Percentiles rank a stretch among this genome's conserved stretches.
Conservation (phyloP, 2,888 invertebrate species). For the Hirtodrosophila duncani region DNA sequence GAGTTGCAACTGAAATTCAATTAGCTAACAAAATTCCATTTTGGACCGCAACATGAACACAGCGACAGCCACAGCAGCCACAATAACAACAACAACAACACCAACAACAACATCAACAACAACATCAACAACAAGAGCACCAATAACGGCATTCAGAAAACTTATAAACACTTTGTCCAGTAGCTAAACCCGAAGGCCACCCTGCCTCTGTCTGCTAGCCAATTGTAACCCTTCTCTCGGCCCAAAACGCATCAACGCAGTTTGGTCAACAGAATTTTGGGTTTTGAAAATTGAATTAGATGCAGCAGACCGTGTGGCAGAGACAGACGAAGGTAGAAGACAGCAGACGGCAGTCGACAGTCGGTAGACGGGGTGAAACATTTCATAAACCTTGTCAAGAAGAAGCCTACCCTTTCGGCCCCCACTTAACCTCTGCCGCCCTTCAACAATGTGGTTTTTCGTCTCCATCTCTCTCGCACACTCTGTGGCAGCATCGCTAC, state of each 20-base stretch:
- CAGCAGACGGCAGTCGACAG: constrained; percentile 2
- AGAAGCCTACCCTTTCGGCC: constrained; percentile 16
- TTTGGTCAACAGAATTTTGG: constrained; percentile 70
- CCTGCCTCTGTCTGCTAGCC: constrained; percentile 1
- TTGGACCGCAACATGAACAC: constrained; percentile 54
- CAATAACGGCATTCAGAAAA: constrained; percentile 48
- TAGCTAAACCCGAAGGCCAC: background rate
- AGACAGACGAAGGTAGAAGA: constrained; percentile 5
- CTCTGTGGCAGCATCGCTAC: constrained; percentile 16
- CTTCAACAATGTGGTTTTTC: too few species aligned
- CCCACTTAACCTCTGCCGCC: constrained; percentile 8
- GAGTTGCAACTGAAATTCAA: constrained; percentile 73
- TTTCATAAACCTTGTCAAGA: constrained; percentile 50
- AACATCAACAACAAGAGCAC: constrained; percentile 30
- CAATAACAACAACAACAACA: constrained; percentile 15
- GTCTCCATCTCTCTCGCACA: constrained; percentile 1
- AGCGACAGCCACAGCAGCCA: constrained; percentile 10
- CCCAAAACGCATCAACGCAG: constrained; percentile 52
- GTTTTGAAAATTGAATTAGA: constrained; percentile 73
- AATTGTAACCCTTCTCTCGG: constrained; percentile 23
- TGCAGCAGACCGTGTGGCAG: constrained; percentile 66
- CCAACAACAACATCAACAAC: constrained; percentile 18
- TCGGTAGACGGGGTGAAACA: constrained; percentile 1
- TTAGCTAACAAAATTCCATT: constrained; percentile 71
- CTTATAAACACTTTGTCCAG: constrained; percentile 63